These are phyloP conservation scores for Zoanthus gigantus DNA, from an alignment of 92 coral and sea anemone genomes.

Conservation along the genomic window DNA sequence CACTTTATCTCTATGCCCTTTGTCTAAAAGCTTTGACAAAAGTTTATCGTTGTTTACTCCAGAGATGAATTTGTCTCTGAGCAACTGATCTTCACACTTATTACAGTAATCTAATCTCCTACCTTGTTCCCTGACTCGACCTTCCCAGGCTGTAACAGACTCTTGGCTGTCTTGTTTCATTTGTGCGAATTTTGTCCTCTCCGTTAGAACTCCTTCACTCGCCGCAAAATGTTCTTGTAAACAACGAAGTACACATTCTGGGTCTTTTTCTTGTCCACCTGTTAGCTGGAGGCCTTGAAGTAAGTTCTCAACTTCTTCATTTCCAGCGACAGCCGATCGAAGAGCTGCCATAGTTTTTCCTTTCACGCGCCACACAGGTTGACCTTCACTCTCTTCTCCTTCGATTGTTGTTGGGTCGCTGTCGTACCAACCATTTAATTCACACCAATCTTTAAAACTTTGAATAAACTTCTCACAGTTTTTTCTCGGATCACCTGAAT, in stretches of 20 bases:
- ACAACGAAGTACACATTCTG: slow-evolving; percentile 43
- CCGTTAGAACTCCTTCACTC: slow-evolving; percentile 54
- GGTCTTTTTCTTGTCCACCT: slow-evolving; percentile 48
- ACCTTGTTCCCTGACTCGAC: slow-evolving; percentile 56
- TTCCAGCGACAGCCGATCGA: slow-evolving; percentile 62
- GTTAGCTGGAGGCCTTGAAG: slow-evolving; percentile 59
- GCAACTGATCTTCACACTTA: slow-evolving; percentile 62
- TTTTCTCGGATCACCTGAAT: too few species aligned
- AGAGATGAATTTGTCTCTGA: slow-evolving; percentile 48
- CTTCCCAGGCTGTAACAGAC: slow-evolving; percentile 64
- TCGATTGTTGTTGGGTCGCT: slow-evolving; percentile 38
- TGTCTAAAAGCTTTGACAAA: slow-evolving; percentile 50
- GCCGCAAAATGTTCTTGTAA: slow-evolving; percentile 54
- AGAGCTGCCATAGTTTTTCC: slow-evolving; percentile 63
- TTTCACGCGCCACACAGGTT: slow-evolving; percentile 54
- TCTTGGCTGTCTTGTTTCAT: slow-evolving; percentile 61
- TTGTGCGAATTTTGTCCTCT: slow-evolving; percentile 60
- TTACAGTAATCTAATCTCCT: slow-evolving; percentile 56
- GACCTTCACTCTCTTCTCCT: slow-evolving; percentile 38
- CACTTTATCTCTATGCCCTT: slow-evolving; percentile 53
- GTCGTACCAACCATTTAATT: slow-evolving; percentile 56
- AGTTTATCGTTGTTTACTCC: slow-evolving; percentile 57
- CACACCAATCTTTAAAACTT: slow-evolving; percentile 54
- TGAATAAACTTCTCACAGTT: slow-evolving; percentile 55
- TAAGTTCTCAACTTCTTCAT: slow-evolving; percentile 56